phyloP scores from a whole-genome alignment of 2,888 invertebrate genomes.

The Schizaphis graminum region DNA sequence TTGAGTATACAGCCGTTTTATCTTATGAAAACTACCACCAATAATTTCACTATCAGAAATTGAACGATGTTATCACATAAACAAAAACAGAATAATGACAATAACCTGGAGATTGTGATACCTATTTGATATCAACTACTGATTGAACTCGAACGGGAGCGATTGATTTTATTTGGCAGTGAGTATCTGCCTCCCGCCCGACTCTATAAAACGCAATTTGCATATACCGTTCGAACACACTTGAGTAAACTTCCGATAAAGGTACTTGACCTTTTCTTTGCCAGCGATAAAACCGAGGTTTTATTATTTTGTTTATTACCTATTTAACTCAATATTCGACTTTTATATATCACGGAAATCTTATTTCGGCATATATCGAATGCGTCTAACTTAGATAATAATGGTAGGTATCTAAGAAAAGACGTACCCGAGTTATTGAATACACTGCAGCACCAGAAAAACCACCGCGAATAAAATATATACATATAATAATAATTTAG shows the following conservation, averaged over 20 bases:
- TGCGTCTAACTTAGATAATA: too few relatives aligned
- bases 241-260: background rate
- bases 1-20: background rate
- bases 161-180: constrained; percentile 4
- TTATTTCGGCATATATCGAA: too few relatives aligned
- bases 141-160: background rate
- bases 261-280: background rate
- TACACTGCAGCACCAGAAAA: background rate
- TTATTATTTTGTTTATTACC: background rate
- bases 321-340: background rate
- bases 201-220: background rate
- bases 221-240: background rate
- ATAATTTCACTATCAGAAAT: background rate
- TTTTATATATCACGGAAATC: background rate
- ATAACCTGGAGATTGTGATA: background rate
- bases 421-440: too few relatives aligned
- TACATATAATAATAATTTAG: too few relatives aligned
- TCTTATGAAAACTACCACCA: background rate
- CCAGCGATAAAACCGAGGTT: background rate
- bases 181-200: background rate
- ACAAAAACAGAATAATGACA: background rate
- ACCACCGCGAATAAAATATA: background rate
- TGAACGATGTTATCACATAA: background rate
- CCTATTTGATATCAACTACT: background rate
- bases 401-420: too few relatives aligned